phyloP scores from a whole-genome alignment of 2,113 vertebrate genomes.

The Plectropomus leopardus region DNA sequence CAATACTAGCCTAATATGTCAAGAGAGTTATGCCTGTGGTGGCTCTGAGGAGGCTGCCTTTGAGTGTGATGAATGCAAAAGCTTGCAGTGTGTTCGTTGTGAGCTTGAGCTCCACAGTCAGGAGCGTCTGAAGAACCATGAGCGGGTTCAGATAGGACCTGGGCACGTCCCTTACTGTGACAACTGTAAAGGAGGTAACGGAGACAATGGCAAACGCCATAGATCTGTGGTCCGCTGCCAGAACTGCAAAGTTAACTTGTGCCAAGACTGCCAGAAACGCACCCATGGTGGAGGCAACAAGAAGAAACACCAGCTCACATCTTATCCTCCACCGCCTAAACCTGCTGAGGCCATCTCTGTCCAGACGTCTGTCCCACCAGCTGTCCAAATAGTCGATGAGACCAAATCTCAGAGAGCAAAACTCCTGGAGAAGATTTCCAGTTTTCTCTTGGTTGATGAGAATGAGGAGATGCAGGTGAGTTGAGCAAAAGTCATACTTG shows the following conservation, averaged over 20 bases:
- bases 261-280: slow-evolving; percentile 94
- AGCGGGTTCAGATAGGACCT: slow-evolving; percentile 88
- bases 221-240: slow-evolving; percentile 92
- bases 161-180: slow-evolving; percentile 92
- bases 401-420: slow-evolving; percentile 83
- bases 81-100: slow-evolving; percentile 91
- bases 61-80: slow-evolving; percentile 92
- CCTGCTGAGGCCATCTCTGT: slow-evolving; percentile 51
- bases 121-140: slow-evolving; percentile 87
- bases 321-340: slow-evolving; percentile 86
- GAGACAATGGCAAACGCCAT: slow-evolving; percentile 80
- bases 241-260: slow-evolving; percentile 93
- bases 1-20: slow-evolving; percentile 90
- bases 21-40: slow-evolving; percentile 94
- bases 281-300: slow-evolving; percentile 92
- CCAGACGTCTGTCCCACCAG: slow-evolving; percentile 38
- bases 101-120: slow-evolving; percentile 91
- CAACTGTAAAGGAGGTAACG: slow-evolving; percentile 89
- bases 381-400: slow-evolving; percentile 83
- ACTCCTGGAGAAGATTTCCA: slow-evolving; percentile 90
- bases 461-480: slow-evolving; percentile 97
- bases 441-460: slow-evolving; percentile 97
- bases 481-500: not conserved
- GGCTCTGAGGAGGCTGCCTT: slow-evolving; percentile 91
- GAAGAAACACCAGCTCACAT: slow-evolving; percentile 90